Evolutionary conservation across 2,797 vertebrate species (phyloP), one percentile per base, ranked within the genome.

Genomic region (Amblyopsis hoosieri): DNA sequence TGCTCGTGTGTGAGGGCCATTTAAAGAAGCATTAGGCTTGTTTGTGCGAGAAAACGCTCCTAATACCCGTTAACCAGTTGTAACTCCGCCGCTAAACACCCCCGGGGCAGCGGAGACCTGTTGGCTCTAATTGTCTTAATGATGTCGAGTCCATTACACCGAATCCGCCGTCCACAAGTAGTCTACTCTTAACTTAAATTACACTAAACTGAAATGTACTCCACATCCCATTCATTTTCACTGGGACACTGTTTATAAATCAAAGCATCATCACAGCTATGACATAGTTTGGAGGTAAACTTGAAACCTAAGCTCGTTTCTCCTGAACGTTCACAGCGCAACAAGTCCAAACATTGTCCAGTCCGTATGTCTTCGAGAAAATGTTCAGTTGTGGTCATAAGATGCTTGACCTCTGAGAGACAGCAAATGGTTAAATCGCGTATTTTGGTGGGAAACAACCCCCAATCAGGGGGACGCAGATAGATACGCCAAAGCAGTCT

Each of bases 281-380:
- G 31, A 31, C 56, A 23, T 23, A 58, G 69, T 63, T 69, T 71
- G 51, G 73, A 76, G 3, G 60, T 1, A 56, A 62, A 48, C 68
- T 66, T n/a, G 51, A 66, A 51, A 62, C 52, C 33, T 23, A 23
- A 15, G 45, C 45, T 54, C 69, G 62, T 31, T 50, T 54, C 55
- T 46, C 63, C 14, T 45, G 71, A 69, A 74, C 69, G 81, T 76
- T 66, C 78, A 72, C 64, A 68, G 85, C 71, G 90, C 91, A 92
- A 92, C 91, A 91, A 91, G 91, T 93, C 87, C 45, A 23, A 23
- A 4, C 7, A 37, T 7, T 37, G 33, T 37, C 33, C 33, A 48
- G 60, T 23, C 19, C 19, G 19, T 23, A 23, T 23, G 19, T 23
- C 19, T 23, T 23, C 19, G 19, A 23, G 19, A 23, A 23, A 23